phyloP scores from a whole-genome alignment of 2,888 invertebrate species.

The Eilema caniola region DNA sequence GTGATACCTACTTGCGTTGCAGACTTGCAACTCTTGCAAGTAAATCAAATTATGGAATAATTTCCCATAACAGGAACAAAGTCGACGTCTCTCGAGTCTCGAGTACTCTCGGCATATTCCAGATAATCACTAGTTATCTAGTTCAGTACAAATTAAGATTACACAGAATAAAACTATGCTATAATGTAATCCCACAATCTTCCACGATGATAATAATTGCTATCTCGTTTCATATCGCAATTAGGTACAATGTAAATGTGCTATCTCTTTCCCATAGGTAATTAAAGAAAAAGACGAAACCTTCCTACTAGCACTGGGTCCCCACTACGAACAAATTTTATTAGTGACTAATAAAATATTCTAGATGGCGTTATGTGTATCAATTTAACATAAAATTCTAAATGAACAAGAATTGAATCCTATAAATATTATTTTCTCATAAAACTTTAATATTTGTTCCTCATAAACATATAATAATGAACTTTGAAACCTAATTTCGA shows the following conservation, averaged over 20 bases:
- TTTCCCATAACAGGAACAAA: neutral
- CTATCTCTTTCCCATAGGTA: neutral
- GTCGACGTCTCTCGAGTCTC: too few species aligned
- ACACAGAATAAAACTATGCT: constrained; percentile 4
- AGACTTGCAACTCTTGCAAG: too few species aligned
- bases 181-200: constrained; percentile 12
- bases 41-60: neutral
- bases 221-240: constrained; percentile 8
- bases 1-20: neutral
- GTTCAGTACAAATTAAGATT: neutral
- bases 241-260: neutral
- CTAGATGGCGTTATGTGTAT: too few species aligned
- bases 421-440: too few species aligned
- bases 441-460: too few species aligned
- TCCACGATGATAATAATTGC: neutral
- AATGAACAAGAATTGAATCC: too few species aligned
- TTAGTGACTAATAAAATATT: too few species aligned
- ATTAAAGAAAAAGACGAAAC: neutral
- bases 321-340: too few species aligned
- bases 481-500: too few species aligned
- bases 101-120: neutral
- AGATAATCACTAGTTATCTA: neutral
- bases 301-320: too few species aligned
- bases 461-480: too few species aligned
- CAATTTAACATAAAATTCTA: too few species aligned